Evolutionary conservation across 1,140 invertebrate species (phyloP).

Genomic region (Dreissena rostriformis): DNA sequence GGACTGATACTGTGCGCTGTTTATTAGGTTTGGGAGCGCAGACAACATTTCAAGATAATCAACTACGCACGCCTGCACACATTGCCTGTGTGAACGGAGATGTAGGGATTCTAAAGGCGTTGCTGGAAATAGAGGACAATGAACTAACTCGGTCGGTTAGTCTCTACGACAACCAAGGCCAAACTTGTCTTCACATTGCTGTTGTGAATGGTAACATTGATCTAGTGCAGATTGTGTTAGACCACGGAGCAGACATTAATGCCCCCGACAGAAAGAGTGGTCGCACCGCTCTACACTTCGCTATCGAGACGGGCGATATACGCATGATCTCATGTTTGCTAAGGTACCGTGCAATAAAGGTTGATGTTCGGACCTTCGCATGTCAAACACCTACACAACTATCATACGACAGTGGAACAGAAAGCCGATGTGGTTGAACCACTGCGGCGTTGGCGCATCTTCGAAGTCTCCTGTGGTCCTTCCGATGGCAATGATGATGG

Average conservation of each 20-base stretch:
- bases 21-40: conserved; percentile 87
- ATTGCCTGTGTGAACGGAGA: conserved; percentile 84
- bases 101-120: conserved; percentile 73
- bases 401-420: too few relatives aligned
- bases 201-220: background rate
- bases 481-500: too few relatives aligned
- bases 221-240: conserved; percentile 44
- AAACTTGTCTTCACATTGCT: conserved; percentile 27
- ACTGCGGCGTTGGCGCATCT: too few relatives aligned
- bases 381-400: too few relatives aligned
- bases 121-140: background rate
- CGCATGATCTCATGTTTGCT: too few relatives aligned
- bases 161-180: conserved; percentile 23
- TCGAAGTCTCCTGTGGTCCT: too few relatives aligned
- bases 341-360: too few relatives aligned
- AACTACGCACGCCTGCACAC: conserved; percentile 75
- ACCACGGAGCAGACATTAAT: conserved; percentile 85
- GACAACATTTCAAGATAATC: conserved; percentile 65
- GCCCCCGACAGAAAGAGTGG: conserved; percentile 82
- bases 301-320: background rate
- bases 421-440: too few relatives aligned
- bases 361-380: background rate
- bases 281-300: conserved; percentile 65
- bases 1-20: conserved; percentile 85
- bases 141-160: background rate